Evolutionary conservation across 2,113 vertebrate genomes (phyloP).

Genomic region (Periophthalmus modestus): DNA sequence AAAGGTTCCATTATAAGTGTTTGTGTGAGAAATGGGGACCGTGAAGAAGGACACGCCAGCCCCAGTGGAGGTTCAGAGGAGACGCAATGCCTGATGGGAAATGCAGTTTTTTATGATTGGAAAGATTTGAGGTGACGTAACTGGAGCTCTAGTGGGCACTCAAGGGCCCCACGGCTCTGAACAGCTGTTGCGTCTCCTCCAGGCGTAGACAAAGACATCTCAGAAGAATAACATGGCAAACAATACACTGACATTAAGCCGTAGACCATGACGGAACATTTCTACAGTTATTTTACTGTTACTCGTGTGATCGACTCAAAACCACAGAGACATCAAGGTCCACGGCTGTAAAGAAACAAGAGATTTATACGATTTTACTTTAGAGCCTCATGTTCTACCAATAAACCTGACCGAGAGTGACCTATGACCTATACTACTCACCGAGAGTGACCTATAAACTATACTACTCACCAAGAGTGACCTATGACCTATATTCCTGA

Average conservation of each 20-base stretch:
- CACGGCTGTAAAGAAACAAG: not conserved
- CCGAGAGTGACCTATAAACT: too few relatives aligned
- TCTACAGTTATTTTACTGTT: not conserved
- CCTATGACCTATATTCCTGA: too few relatives aligned
- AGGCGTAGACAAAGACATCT: conserved; percentile 13
- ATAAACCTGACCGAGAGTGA: too few relatives aligned
- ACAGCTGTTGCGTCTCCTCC: conserved; percentile 37
- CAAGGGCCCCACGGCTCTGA: conserved; percentile 20
- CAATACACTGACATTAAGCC: not conserved
- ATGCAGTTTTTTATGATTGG: conserved; percentile 16
- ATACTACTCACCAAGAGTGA: too few relatives aligned
- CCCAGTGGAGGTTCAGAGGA: conserved; percentile 59
- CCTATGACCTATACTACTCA: too few relatives aligned
- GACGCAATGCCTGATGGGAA: conserved; percentile 48
- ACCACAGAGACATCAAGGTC: not conserved
- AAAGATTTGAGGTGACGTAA: conserved; percentile 22
- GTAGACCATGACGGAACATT: not conserved
- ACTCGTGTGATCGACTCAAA: not conserved
- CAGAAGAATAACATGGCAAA: conserved; percentile 11
- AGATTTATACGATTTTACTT: too few relatives aligned
- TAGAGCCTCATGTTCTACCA: too few relatives aligned
- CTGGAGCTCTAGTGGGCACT: conserved; percentile 22
- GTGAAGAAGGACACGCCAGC: conserved; percentile 49
- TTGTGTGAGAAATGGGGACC: conserved; percentile 64
- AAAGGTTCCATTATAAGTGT: conserved; percentile 58